Base-by-base conservation (phyloP, 2,888 invertebrate species). In the Cremastobaeus sp. region DNA sequence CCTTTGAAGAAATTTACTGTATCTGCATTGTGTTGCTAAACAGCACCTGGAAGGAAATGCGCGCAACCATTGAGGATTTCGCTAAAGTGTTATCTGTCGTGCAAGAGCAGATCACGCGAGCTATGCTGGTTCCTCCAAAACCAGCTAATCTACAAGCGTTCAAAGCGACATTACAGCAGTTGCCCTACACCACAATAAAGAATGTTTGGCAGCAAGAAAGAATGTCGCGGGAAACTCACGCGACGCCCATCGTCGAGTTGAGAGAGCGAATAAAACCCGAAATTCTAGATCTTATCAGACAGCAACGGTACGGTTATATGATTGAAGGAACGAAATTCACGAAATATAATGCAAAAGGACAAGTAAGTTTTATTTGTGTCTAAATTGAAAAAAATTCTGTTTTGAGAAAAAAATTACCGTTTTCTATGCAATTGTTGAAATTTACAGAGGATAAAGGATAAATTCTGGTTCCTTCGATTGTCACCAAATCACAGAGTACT, bases 11-110 rank as follows among this genome's bases (percentile, higher is more conserved):
- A 86, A 93, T 98, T 76, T 99, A 97, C 88, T 96, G 96, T 83
- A 94, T 95, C 80, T 96, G 96, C 83, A 96, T 99, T 79, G 93
- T 96, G 50, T 89, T 98, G 4, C 89, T 99, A 18, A 98, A 98
- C 88, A 97, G 98, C 88, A 99, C 99, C 0, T 99, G 99, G 99
- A 96, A 98, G 83, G 99, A 99, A 89, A 99, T 99, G 99, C 92
- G 96, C 77, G 99, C 99, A 0, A 97, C 97, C 0, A 93, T 93
- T 1, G 97, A 97, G 86, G 99, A 99, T 88, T 98, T 98, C 85
- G 93, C 93, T 1, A 99, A 98, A 90, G 98, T 98, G 0, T 93
- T 97, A 76, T 95, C 96, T 83, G 98, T 98, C 12, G 97, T 98
- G 0, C 90, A 93, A 28, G 98, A 98, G 82, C 98, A 98, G 89